A percentile compares a stretch with the other conserved stretches of the same genome.
These are phyloP conservation scores for Eupithecia subumbrata DNA, from an alignment of 2,888 invertebrate genomes.

Conservation along the genomic window DNA sequence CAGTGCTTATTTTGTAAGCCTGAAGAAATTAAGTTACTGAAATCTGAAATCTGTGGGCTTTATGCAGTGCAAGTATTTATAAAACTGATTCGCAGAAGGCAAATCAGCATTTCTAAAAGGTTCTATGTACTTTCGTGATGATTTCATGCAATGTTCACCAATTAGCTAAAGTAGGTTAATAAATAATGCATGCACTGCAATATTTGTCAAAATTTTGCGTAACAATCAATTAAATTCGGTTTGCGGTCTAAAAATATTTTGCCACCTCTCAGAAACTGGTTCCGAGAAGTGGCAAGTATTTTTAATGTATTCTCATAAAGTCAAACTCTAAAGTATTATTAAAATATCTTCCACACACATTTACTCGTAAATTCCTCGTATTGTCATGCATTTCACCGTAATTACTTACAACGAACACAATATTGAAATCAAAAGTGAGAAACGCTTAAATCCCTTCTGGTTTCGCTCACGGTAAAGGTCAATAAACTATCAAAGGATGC, in stretches of 20 bases:
- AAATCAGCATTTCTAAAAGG: constrained; percentile 38
- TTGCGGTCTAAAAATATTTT: not conserved
- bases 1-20: no score
- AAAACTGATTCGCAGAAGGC: constrained; percentile 10
- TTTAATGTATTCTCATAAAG: not conserved
- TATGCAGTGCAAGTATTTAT: not conserved
- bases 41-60: not conserved
- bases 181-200: constrained; percentile 52
- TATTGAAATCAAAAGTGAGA: constrained; percentile 7
- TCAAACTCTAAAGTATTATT: not conserved
- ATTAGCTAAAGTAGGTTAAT: constrained; percentile 59
- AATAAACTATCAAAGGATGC: constrained; percentile 14
- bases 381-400: not conserved
- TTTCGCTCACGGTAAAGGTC: not conserved
- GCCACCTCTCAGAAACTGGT: not conserved
- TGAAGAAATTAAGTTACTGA: no score
- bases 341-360: not conserved
- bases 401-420: not conserved
- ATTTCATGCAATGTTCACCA: constrained; percentile 49
- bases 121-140: constrained; percentile 39
- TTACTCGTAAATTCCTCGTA: not conserved
- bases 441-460: not conserved
- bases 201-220: constrained; percentile 37
- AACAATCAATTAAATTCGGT: not conserved
- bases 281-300: not conserved